Conservation (phyloP, 2,888 invertebrate species). For the Orchesellides sinensis region DNA sequence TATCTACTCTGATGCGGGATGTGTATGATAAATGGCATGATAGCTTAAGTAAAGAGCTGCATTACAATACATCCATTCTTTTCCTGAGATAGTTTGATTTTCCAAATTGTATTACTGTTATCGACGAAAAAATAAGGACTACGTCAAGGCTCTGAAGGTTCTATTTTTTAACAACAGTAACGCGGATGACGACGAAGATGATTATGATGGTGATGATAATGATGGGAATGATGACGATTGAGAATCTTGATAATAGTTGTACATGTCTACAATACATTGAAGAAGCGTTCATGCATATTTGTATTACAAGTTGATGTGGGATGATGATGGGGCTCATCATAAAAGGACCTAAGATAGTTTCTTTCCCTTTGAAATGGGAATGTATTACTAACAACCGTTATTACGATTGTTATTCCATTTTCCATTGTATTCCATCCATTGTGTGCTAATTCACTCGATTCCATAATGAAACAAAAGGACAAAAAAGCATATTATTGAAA, state of each 20-base stretch:
- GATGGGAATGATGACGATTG: conserved; percentile 48
- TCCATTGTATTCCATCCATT: conserved; percentile 57
- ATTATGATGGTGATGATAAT: conserved; percentile 12
- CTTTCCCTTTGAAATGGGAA: conserved; percentile 36
- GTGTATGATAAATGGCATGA: neutral
- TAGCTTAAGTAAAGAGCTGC: neutral
- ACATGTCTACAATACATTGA: neutral
- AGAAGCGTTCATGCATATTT: neutral
- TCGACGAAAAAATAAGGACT: neutral
- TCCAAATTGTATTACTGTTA: conserved; percentile 5
- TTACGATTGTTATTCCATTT: conserved; percentile 61
- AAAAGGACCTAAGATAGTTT: conserved; percentile 36
- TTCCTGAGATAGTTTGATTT: neutral
- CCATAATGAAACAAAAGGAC: conserved; percentile 51
- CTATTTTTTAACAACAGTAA: conserved; percentile 7
- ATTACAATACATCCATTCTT: neutral
- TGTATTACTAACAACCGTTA: conserved; percentile 53
- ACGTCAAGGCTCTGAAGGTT: conserved; percentile 1
- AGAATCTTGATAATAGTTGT: conserved; percentile 36
- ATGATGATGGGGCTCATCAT: conserved; percentile 43
- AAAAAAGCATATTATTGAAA: conserved; percentile 26
- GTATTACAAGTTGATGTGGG: conserved; percentile 41
- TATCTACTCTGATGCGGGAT: neutral
- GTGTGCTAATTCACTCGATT: conserved; percentile 58
- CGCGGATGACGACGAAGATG: conserved; percentile 20